These are phyloP conservation scores for Lasioglossum lativentre DNA, from an alignment of 2,888 invertebrate species.

Conservation along the genomic window DNA sequence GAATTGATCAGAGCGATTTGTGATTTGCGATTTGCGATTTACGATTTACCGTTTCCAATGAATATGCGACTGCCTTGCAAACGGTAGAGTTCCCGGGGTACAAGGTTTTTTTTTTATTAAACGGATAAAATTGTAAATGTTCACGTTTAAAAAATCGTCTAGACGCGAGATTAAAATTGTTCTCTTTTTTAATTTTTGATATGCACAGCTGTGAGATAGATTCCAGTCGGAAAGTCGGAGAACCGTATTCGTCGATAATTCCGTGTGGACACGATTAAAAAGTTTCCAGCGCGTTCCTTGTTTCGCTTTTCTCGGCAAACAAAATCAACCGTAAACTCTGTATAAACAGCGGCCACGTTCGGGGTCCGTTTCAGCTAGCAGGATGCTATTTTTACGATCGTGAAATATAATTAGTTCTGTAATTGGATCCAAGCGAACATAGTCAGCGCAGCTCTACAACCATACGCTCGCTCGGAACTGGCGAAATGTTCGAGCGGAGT, in stretches of 20 bases:
- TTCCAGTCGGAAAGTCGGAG: not conserved
- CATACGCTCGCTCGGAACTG: constrained; percentile 23
- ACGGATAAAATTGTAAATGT: too few relatives aligned
- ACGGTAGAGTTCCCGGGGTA: too few relatives aligned
- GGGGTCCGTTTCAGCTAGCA: constrained; percentile 1
- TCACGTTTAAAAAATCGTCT: too few relatives aligned
- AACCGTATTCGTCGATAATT: not conserved
- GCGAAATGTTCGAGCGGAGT: constrained; percentile 44
- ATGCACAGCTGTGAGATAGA: not conserved
- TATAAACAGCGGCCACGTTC: not conserved
- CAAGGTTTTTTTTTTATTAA: too few relatives aligned
- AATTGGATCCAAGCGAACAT: constrained; percentile 47
- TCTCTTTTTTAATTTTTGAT: too few relatives aligned
- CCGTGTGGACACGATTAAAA: not conserved
- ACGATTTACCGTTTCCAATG: too few relatives aligned
- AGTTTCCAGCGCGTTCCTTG: not conserved
- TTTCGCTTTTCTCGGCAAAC: not conserved
- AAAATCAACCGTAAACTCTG: not conserved
- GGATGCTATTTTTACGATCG: constrained; percentile 45
- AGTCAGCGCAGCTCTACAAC: constrained; percentile 15
- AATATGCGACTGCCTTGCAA: not conserved
- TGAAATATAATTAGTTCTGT: constrained; percentile 45
- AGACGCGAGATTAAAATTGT: too few relatives aligned
- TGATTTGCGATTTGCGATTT: too few relatives aligned
- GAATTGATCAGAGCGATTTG: too few relatives aligned